A percentile compares a stretch with the other conserved stretches of the same genome.
Conservation (phyloP, 2,888 invertebrate genomes). For the Darwinula stevensoni region DNA sequence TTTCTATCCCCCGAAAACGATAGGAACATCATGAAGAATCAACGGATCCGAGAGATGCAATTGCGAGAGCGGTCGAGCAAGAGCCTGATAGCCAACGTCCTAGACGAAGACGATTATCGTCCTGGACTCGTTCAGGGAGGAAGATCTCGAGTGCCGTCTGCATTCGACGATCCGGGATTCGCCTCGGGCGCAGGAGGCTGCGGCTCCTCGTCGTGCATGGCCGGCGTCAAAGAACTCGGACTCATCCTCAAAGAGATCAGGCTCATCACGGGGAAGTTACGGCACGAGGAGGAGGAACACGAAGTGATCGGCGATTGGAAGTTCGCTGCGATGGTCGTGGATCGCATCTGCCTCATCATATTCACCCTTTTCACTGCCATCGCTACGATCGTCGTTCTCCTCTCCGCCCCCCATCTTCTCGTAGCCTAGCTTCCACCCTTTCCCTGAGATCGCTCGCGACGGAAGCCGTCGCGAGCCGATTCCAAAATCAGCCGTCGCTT, state of each 20-base stretch:
- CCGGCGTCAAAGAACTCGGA: conserved; percentile 62
- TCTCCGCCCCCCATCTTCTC: conserved; percentile 78
- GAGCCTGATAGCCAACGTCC: conserved; percentile 70
- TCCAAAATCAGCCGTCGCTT: no score
- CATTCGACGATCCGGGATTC: not conserved
- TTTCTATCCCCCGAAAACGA: no score
- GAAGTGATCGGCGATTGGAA: conserved; percentile 90
- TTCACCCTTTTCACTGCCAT: conserved; percentile 80
- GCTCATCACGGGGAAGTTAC: conserved; percentile 78
- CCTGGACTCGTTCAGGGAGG: no score
- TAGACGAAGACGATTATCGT: conserved; percentile 67
- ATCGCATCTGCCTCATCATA: conserved; percentile 80
- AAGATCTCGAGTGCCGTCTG: no score
- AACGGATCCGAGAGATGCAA: conserved; percentile 7
- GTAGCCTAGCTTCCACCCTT: no score
- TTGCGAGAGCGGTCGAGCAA: conserved; percentile 53
- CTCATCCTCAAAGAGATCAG: conserved; percentile 71
- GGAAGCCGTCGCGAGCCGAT: no score
- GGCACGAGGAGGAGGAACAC: conserved; percentile 72
- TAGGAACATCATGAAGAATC: not conserved
- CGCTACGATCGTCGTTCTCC: conserved; percentile 64
- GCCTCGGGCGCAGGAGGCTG: no score
- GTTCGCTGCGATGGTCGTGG: conserved; percentile 93
- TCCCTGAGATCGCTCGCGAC: no score
- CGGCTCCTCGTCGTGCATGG: no score